Evolutionary conservation across 2,797 vertebrate species (phyloP), one percentile per base, ranked within the genome.

Genomic region (Crypturellus tataupa): DNA sequence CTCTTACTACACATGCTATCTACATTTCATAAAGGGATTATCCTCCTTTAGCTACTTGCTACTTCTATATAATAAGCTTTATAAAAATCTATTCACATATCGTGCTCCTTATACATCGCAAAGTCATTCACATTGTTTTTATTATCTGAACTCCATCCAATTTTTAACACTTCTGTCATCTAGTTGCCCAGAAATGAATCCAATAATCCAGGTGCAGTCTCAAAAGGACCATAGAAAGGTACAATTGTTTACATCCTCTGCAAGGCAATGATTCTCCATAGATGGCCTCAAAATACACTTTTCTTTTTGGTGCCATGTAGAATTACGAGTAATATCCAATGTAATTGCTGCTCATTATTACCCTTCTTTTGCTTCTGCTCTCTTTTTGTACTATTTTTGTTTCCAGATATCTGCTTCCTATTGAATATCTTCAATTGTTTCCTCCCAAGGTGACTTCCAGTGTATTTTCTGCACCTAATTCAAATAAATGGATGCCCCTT

Each of bases 141-240:
- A 42, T 51, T 44, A 60, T 86, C 89, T 90, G 89, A 96, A 95
- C 31, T 86, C 40, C 23, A 86, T 94, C 94, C 93, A 96, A 96
- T 93, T 81, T 33, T 35, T 47, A 87, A 59, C n/a, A 25, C 14
- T 90, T 19, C 77, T 68, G 24, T 65, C 77, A 81, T 67, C 56
- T 27, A 58, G 59, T 73, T 6, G 5, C 80, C 23, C 37, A 84
- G 47, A 88, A 94, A 29, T 77, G 70, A 93, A 79, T 87, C 35
- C 31, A 89, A 17, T 93, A 94, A 87, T 92, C 87, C 94, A 96
- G 94, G 91, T 97, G 94, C 83, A 76, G 85, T 93, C 94, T 96
- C 95, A 86, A 76, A 91, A 94, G 91, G 27, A 81, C 29, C 29
- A 92, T 68, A 92, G 51, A 65, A 35, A 76, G 76, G 59, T 76